These are phyloP conservation scores for Trachemys scripta DNA, from an alignment of 2,113 vertebrate genomes.

Conservation along the genomic window DNA sequence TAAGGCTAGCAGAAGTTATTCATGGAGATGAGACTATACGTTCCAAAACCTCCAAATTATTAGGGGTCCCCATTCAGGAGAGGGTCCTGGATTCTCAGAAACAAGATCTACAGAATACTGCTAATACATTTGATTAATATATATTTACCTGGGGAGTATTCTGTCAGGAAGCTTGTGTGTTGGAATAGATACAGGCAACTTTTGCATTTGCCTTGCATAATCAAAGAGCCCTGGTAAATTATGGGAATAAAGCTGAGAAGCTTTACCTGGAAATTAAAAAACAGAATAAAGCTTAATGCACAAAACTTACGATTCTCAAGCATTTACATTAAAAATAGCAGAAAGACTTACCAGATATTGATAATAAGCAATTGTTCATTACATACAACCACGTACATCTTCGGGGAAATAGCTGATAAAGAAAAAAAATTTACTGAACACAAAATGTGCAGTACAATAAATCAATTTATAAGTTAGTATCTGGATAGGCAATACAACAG, in stretches of 20 bases:
- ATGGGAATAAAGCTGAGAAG: slow-evolving; percentile 99
- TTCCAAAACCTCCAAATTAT: not conserved
- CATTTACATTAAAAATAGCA: not conserved
- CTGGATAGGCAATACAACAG: not conserved
- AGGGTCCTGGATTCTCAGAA: not conserved
- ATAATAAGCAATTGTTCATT: slow-evolving; percentile 98
- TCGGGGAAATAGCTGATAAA: slow-evolving; percentile 91
- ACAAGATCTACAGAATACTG: not conserved
- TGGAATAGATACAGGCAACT: slow-evolving; percentile 96
- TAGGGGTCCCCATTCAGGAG: not conserved
- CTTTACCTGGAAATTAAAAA: slow-evolving; percentile 89
- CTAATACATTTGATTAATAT: not conserved
- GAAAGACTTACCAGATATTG: slow-evolving; percentile 93
- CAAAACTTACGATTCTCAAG: not conserved
- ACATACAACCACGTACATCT: slow-evolving; percentile 98
- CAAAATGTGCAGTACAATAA: not conserved
- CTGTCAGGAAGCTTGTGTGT: slow-evolving; percentile 97
- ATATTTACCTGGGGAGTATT: slow-evolving; percentile 93
- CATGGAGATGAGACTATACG: not conserved
- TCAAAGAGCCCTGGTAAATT: slow-evolving; percentile 94
- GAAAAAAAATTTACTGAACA: slow-evolving; percentile 20
- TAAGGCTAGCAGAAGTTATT: not conserved
- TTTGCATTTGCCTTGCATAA: slow-evolving; percentile 97
- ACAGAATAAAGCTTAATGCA: slow-evolving; percentile 66
- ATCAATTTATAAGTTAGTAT: not conserved